phyloP scores from a whole-genome alignment of 2,113 vertebrate genomes.

The Puntigrus tetrazona region DNA sequence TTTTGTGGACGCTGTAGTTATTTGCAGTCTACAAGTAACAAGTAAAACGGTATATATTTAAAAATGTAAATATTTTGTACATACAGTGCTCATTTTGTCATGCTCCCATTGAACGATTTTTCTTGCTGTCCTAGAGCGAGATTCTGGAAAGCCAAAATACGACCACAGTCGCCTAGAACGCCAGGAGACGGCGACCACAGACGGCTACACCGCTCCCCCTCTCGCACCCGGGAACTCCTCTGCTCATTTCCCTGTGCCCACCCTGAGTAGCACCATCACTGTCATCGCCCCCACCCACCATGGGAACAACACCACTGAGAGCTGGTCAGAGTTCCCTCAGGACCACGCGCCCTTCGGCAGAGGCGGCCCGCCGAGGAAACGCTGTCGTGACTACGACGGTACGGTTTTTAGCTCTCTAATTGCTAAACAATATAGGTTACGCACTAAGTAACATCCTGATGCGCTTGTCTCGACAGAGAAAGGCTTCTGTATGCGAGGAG shows the following conservation, averaged over 20 bases:
- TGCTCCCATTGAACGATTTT: background rate
- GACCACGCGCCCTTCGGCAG: slow-evolving; percentile 86
- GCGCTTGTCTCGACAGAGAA: slow-evolving; percentile 81
- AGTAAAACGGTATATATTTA: background rate
- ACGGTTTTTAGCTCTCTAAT: slow-evolving; percentile 51
- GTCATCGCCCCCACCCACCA: slow-evolving; percentile 94
- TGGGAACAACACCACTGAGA: slow-evolving; percentile 92
- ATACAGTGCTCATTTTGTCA: background rate
- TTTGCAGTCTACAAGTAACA: too few species aligned
- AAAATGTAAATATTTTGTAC: background rate
- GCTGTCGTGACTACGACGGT: slow-evolving; percentile 98
- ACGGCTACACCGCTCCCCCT: slow-evolving; percentile 83
- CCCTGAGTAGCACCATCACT: slow-evolving; percentile 94
- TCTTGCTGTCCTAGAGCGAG: slow-evolving; percentile 79
- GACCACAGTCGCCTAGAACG: slow-evolving; percentile 83
- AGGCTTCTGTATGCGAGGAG: slow-evolving; percentile 97
- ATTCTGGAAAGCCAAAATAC: slow-evolving; percentile 89
- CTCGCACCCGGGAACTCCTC: slow-evolving; percentile 83
- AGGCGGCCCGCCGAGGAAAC: slow-evolving; percentile 87
- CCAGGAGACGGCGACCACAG: slow-evolving; percentile 75
- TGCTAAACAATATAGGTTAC: too few species aligned
- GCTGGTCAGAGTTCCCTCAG: slow-evolving; percentile 90
- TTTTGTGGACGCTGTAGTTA: background rate
- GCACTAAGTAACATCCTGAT: background rate
- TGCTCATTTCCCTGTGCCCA: slow-evolving; percentile 89